Conservation (phyloP, 2,113 vertebrate species). For the Macroglossus sobrinus region DNA sequence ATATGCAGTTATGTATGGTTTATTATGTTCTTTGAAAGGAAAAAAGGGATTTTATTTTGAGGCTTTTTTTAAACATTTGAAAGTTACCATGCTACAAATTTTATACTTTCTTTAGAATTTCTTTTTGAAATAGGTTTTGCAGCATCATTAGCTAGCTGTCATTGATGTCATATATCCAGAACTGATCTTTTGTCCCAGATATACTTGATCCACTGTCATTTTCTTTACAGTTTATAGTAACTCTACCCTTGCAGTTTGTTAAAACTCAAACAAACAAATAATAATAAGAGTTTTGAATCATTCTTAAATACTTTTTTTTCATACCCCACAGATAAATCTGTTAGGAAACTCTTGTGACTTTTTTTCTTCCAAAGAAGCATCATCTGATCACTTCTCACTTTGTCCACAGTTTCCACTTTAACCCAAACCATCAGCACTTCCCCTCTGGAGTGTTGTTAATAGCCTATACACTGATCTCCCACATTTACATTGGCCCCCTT, state of each 20-base stretch:
- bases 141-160: not conserved
- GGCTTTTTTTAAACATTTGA: not conserved
- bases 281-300: not conserved
- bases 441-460: not conserved
- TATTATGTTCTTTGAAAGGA: slow-evolving; percentile 41
- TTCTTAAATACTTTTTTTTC: not conserved
- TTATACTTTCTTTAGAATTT: not conserved
- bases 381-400: not conserved
- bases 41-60: not conserved
- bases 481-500: not conserved
- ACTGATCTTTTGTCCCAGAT: not conserved
- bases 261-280: not conserved
- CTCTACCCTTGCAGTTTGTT: not conserved
- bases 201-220: not conserved
- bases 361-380: not conserved
- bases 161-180: not conserved
- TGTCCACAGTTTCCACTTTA: not conserved
- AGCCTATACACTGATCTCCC: not conserved
- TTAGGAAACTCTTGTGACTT: not conserved
- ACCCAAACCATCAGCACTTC: not conserved
- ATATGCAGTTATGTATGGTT: not conserved
- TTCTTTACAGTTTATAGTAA: not conserved
- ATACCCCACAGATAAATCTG: not conserved
- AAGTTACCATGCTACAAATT: not conserved
- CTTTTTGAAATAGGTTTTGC: not conserved